Base-by-base conservation (phyloP, 1,140 invertebrate species). In the Bicyclus anynana region DNA sequence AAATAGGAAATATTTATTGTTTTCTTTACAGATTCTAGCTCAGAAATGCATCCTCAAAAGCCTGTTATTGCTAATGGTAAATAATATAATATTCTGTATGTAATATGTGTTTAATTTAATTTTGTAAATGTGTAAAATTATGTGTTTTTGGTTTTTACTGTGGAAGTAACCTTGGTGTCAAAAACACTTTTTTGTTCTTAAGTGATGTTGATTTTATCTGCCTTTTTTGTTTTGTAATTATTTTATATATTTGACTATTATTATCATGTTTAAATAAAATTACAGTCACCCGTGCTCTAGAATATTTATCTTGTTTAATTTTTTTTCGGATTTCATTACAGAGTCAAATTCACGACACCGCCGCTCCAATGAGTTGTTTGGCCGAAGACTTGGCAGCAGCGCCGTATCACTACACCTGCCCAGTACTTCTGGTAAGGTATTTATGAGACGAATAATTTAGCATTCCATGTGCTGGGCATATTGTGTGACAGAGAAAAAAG, bases 351-450 rank as follows among this genome's bases (percentile, higher is more conserved):
- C 60, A 0, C 72, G 72, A 5, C 70, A 74, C 0, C 72, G 72
- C 0, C 72, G 69, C 10, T 71, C 74, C 4, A 64, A 71, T 42
- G 74, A 76, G 1, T 44, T 78, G 7, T 73, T 75, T 37, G 63
- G 71, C 0, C 63, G 76, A 3, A 59, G 74, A 0, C 59, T 77
- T 37, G 79, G 62, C 2, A 82, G 72, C 56, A 84, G 82, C 59
- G 81, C 75, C 2, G 73, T 69, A 1, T 85, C 80, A 0, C 61
- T 84, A 5, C 80, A 83, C 27, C 54, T 82, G 12, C 82, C 84
- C 13, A 74, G 79, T 44, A 81, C 84, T 0, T 82, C 80, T 33
- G 84, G 84, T 82, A 48, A 27, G 12, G n/a, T n/a, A n/a, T n/a
- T n/a, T n/a, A n/a, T n/a, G n/a, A n/a, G n/a, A n/a, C n/a, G n/a